Evolutionary conservation across 2,888 invertebrate genomes (phyloP), one percentile per base, ranked within the genome.

Genomic region (Erebia ligea): DNA sequence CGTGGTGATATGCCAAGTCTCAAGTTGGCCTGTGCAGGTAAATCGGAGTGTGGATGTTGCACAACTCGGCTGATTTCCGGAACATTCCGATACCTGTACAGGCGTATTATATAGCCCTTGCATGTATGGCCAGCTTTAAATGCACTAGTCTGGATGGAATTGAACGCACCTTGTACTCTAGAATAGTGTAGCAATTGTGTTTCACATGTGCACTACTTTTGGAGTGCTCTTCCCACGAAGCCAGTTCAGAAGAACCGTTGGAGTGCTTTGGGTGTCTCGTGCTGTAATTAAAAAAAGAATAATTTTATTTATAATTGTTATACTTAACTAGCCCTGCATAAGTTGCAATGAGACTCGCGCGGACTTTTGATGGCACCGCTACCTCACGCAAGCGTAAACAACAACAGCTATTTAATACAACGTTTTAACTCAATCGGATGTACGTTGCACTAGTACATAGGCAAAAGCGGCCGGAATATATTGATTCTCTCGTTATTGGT

Each of bases 171-270:
- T 52, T 34, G 58, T 54, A 54, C 42, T 25, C 45, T 59, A 52
- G 3, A 52, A 34, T 13, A 52, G 54, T 21, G 65, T 68, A 17
- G 45, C 42, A 21, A 64, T 25, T 67, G 40, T 40, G 25, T 50
- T 82, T 92, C 84, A 94, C 94, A 93, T 91, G 73, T 92, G 90
- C 64, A 94, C 92, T 71, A 95, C 94, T 90, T 95, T 95, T n/a
- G 95, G 95, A 42, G 95, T 95, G 81, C 95, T 96, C 84, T 95
- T 96, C 74, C 97, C 97, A 95, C 97, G 95, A 72, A 97, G 92
- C 97, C 97, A 97, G 88, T 97, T 97, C 76, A 97, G 89, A 64
- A 97, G 94, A 74, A 96, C 96, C 76, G 96, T 96, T 71, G 97
- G 95, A 42, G 97, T 96, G 84, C 97, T 97, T 86, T 97, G 97